phyloP scores from a whole-genome alignment of 2,888 invertebrate species.

The Agonopterix alstromeriana region DNA sequence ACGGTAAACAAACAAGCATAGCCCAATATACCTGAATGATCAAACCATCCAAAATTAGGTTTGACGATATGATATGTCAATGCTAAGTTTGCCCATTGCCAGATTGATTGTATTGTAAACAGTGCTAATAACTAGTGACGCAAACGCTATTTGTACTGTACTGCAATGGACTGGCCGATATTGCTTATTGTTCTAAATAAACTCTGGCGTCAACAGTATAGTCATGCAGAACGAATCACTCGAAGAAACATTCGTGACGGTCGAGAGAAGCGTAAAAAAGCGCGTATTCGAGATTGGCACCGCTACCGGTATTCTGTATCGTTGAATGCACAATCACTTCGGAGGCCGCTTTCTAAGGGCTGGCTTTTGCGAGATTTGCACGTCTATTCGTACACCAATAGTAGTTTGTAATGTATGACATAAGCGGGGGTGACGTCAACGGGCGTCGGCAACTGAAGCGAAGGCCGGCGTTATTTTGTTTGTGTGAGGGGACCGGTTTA shows the following conservation, averaged over 20 bases:
- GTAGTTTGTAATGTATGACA: conserved; percentile 55
- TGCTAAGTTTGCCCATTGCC: background rate
- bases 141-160: conserved; percentile 22
- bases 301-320: conserved; percentile 7
- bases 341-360: conserved; percentile 10
- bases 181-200: conserved; percentile 40
- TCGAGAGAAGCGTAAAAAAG: conserved; percentile 26
- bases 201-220: conserved; percentile 24
- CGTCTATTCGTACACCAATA: conserved; percentile 38
- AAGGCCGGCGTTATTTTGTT: conserved; percentile 64
- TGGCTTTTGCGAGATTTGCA: conserved; percentile 8
- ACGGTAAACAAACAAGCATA: no score
- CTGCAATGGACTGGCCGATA: conserved; percentile 21
- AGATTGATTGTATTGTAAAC: conserved; percentile 8
- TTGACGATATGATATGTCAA: background rate
- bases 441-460: conserved; percentile 59
- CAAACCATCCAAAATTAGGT: no score
- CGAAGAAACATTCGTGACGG: conserved; percentile 24
- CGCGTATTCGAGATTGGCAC: conserved; percentile 10
- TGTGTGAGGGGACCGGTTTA: conserved; percentile 53
- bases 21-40: no score
- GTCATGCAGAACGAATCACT: conserved; percentile 46
- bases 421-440: conserved; percentile 69
- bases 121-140: conserved; percentile 16
- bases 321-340: conserved; percentile 9